Conservation (phyloP, 2,113 vertebrate species). For the Todiramphus chloris region DNA sequence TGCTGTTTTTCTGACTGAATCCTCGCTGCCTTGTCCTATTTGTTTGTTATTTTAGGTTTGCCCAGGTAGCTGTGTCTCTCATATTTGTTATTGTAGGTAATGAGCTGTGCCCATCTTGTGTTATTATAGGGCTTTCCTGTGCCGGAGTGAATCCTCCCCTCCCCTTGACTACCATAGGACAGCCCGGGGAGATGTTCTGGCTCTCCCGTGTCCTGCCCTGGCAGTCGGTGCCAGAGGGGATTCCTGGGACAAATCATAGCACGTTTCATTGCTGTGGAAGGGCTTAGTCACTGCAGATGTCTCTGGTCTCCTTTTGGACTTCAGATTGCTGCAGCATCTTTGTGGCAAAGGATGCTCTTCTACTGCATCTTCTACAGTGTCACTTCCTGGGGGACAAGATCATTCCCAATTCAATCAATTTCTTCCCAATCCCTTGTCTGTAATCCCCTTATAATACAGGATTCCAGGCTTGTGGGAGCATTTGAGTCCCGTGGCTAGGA, state of each 20-base stretch:
- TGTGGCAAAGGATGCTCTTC: neutral
- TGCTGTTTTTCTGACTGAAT: neutral
- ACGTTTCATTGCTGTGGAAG: neutral
- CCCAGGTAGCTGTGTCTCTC: neutral
- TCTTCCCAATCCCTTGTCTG: neutral
- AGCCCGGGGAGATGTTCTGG: neutral
- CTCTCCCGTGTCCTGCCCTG: neutral
- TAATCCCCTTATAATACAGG: neutral
- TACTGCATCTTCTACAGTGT: neutral
- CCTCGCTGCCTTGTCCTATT: neutral
- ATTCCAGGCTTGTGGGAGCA: neutral
- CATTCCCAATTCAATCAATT: neutral
- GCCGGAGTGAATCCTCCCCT: neutral
- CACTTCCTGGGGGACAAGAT: neutral
- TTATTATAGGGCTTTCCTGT: neutral
- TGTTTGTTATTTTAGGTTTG: conserved; percentile 23
- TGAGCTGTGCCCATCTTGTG: neutral
- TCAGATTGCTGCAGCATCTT: neutral
- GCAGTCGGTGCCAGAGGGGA: neutral
- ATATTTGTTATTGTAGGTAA: neutral
- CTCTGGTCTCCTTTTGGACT: neutral
- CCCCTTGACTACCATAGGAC: neutral
- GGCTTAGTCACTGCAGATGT: neutral
- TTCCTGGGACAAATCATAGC: neutral
- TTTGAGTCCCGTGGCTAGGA: neutral